Evolutionary conservation across 1,140 invertebrate genomes (phyloP).

Genomic region (Scaptomyza pallida): DNA sequence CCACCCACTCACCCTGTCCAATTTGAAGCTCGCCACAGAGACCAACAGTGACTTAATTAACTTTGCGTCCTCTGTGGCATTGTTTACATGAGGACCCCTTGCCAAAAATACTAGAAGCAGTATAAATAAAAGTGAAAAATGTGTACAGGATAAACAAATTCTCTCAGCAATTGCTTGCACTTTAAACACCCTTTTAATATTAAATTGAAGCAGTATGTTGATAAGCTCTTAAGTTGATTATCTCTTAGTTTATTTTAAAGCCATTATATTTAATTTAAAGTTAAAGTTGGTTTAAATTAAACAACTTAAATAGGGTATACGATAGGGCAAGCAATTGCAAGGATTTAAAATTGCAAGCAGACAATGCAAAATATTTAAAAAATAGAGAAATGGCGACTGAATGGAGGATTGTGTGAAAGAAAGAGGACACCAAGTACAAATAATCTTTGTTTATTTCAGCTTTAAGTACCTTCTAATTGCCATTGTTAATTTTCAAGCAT

Average conservation of each 20-base stretch:
- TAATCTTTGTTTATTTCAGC: slow-evolving; percentile 46
- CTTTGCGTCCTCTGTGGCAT: slow-evolving; percentile 57
- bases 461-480: slow-evolving; percentile 70
- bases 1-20: not conserved
- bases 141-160: slow-evolving; percentile 20
- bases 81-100: slow-evolving; percentile 34
- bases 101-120: slow-evolving; percentile 33
- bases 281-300: too few relatives aligned
- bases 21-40: not conserved
- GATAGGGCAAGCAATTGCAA: not conserved
- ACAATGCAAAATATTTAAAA: not conserved
- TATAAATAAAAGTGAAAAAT: slow-evolving; percentile 52
- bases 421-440: slow-evolving; percentile 20
- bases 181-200: slow-evolving; percentile 13
- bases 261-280: too few relatives aligned
- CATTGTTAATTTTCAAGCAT: slow-evolving; percentile 68
- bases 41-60: slow-evolving; percentile 65
- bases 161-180: not conserved
- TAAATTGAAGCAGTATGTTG: not conserved
- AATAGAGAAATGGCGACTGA: not conserved
- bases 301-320: not conserved
- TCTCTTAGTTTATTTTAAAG: too few relatives aligned
- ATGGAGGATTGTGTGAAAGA: not conserved
- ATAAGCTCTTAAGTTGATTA: not conserved
- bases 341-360: not conserved